Base-by-base conservation (phyloP, 2,888 invertebrate genomes). In the Harpagoxenus sublaevis region DNA sequence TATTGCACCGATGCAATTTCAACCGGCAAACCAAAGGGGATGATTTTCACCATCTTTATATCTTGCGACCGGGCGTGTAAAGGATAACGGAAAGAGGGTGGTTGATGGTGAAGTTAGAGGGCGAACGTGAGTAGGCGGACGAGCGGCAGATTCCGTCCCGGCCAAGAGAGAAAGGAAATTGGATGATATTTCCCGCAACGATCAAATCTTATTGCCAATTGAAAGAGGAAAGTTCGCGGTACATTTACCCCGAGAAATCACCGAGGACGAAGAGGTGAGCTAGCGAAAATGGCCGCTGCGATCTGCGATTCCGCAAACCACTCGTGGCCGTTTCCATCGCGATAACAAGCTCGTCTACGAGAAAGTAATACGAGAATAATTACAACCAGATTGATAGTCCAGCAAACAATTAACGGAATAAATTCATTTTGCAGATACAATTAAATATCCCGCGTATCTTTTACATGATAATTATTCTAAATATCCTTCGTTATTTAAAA, bases 181-280 rank as follows among this genome's bases (percentile, higher is more conserved):
- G 94, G 93, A 94, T 93, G 94, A 94, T 93, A 94, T 94, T 94
- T 94, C 92, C 93, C 92, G 92, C 92, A 92, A 93, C 94, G 94
- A 94, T 94, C 94, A 94, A 94, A 94, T 94, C 93, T 94, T 94
- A 94, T 94, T 93, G 93, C 93, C 93, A 94, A 94, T 94, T 93
- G 93, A 94, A 94, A 94, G 93, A 93, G 93, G 91, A 94, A 94
- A 94, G 92, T 94, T 94, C 93, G 93, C 93, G 93, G 92, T 93
- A 94, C 93, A 92, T 94, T 94, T 94, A 90, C 92, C 86, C 91
- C 89, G 90, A 91, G 91, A 92, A 94, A 94, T 93, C 92, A 92
- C 92, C 92, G 87, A 85, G 83, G 86, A 83, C 83, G 84, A 84
- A 85, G 88, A 87, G 89, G 91, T 90, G 90, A 91, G 88, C 89